Conservation (phyloP, 1,140 invertebrate genomes). For the Sycophila sp. region DNA sequence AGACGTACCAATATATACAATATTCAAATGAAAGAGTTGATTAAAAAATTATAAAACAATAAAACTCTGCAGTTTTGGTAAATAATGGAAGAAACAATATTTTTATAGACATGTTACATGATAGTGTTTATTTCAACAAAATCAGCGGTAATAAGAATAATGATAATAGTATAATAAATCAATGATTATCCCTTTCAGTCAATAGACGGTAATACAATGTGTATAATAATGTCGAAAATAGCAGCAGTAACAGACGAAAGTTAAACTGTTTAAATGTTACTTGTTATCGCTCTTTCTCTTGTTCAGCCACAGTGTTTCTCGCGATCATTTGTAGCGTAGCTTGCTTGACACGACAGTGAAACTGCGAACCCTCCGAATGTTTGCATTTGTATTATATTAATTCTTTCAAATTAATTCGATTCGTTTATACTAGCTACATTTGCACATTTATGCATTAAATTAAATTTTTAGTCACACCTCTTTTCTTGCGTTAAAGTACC, state of each 20-base stretch:
- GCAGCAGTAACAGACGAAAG: conserved; percentile 17
- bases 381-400: conserved; percentile 43
- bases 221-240: conserved; percentile 43
- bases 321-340: too few relatives aligned
- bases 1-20: too few relatives aligned
- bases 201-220: conserved; percentile 40
- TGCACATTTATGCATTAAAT: conserved; percentile 49
- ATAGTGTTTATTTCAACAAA: conserved; percentile 54
- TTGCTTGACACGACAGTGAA: too few relatives aligned
- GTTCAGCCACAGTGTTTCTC: conserved; percentile 7
- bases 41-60: too few relatives aligned
- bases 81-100: too few relatives aligned
- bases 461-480: conserved; percentile 43
- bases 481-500: conserved; percentile 10
- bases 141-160: conserved; percentile 45
- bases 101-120: conserved; percentile 24
- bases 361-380: too few relatives aligned
- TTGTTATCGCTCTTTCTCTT: background rate
- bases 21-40: too few relatives aligned
- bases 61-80: background rate
- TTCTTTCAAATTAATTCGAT: conserved; percentile 57
- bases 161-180: conserved; percentile 13
- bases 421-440: conserved; percentile 41
- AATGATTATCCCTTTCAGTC: conserved; percentile 41
- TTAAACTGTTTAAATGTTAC: conserved; percentile 15